A percentile compares a stretch with the other conserved stretches of the same genome.
Evolutionary conservation across 2,113 vertebrate species (phyloP).

Genomic region (Platysteira castanea): DNA sequence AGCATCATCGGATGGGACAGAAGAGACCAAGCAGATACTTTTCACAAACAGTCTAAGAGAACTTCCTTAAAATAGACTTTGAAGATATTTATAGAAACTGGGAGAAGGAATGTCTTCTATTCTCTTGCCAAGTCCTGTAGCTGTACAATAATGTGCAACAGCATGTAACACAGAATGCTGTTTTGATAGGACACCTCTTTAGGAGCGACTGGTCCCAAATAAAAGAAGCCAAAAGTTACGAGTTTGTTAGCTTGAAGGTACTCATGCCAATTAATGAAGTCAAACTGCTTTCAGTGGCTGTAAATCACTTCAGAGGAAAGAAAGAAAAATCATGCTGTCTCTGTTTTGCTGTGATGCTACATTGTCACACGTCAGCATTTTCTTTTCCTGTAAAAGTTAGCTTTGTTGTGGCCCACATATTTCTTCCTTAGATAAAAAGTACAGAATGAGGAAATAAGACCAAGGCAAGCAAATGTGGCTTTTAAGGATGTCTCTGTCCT

Average conservation of each 20-base stretch:
- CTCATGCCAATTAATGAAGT: not conserved
- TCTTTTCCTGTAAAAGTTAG: not conserved
- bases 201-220: not conserved
- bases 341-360: not conserved
- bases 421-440: not conserved
- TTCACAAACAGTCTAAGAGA: not conserved
- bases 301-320: not conserved
- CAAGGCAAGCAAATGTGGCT: not conserved
- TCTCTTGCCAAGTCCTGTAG: constrained; percentile 28
- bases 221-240: not conserved
- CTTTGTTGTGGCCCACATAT: not conserved
- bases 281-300: not conserved
- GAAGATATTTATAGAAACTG: constrained; percentile 31
- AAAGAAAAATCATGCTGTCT: not conserved
- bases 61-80: constrained; percentile 35
- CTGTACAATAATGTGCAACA: not conserved
- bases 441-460: not conserved
- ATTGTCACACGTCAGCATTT: not conserved
- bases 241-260: not conserved
- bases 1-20: not conserved
- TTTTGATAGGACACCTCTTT: not conserved
- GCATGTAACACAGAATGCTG: not conserved
- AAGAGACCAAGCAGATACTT: not conserved
- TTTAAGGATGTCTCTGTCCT: not conserved
- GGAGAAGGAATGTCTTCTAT: constrained; percentile 24